phyloP scores from a whole-genome alignment of 2,797 vertebrate genomes.

The Pagetopsis macropterus region DNA sequence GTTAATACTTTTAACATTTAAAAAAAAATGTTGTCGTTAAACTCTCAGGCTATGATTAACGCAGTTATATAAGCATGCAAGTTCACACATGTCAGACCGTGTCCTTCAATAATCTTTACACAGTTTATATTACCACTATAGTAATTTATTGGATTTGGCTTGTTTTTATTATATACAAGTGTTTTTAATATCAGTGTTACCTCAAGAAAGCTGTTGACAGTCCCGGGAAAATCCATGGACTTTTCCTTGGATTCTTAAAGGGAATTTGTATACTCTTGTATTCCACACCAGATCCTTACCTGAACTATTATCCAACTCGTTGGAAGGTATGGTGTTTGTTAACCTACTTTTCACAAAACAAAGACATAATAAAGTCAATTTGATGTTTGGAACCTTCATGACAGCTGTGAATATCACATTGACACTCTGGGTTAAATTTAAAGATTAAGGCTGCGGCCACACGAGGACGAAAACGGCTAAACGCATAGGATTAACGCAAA shows the following conservation, averaged over 20 bases:
- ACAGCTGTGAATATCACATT: background rate
- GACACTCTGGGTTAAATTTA: conserved; percentile 8
- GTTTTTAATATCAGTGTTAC: conserved; percentile 43
- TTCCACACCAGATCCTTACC: conserved; percentile 11
- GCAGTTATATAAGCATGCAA: background rate
- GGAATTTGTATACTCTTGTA: conserved; percentile 35
- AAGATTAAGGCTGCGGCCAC: background rate
- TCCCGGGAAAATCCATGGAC: conserved; percentile 51
- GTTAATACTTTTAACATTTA: conserved; percentile 9
- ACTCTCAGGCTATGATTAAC: conserved; percentile 33
- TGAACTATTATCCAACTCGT: conserved; percentile 35
- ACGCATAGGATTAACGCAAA: too few species aligned
- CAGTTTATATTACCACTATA: background rate
- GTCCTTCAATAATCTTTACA: background rate
- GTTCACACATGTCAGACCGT: background rate
- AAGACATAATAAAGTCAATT: conserved; percentile 12
- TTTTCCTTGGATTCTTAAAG: conserved; percentile 43
- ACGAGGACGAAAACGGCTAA: too few species aligned
- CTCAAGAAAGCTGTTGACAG: background rate
- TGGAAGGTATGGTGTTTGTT: conserved; percentile 31
- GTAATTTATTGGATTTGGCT: conserved; percentile 22
- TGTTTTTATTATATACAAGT: conserved; percentile 32
- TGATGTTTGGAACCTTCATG: conserved; percentile 8
- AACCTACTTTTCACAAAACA: conserved; percentile 49
- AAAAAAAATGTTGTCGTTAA: conserved; percentile 13